A percentile compares a stretch with the other conserved stretches of the same genome.
These are phyloP conservation scores for Anoplopoma fimbria DNA, from an alignment of 2,113 vertebrate species.

Conservation along the genomic window DNA sequence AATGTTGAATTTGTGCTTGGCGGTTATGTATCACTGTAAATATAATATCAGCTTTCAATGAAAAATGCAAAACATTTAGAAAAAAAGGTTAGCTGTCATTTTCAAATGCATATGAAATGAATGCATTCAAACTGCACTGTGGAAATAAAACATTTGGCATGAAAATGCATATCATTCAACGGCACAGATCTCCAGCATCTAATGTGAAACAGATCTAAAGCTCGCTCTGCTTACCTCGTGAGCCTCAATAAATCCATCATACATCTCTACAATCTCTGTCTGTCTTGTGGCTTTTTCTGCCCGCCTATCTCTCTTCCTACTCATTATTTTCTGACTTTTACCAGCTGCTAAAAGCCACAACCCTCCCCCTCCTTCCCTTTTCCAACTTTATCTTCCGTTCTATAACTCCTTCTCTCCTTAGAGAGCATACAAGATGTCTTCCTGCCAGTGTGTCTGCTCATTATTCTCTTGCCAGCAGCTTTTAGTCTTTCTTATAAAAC, in stretches of 20 bases:
- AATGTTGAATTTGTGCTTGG: neutral
- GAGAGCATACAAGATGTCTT: neutral
- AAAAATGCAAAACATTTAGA: neutral
- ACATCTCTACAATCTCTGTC: neutral
- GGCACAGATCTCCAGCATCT: neutral
- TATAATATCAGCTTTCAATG: neutral
- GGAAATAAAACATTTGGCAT: slow-evolving; percentile 1
- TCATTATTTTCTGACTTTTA: slow-evolving; percentile 61
- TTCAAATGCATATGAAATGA: neutral
- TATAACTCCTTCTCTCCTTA: slow-evolving; percentile 10
- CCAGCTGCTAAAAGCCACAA: slow-evolving; percentile 30
- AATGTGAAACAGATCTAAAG: slow-evolving; percentile 4
- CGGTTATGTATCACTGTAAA: neutral
- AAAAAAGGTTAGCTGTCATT: neutral
- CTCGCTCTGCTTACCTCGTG: slow-evolving; percentile 10
- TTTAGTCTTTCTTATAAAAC: neutral
- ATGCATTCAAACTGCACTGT: neutral
- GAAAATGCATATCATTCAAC: neutral
- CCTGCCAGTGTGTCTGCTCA: neutral
- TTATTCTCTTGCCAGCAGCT: slow-evolving; percentile 50
- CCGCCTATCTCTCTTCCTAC: slow-evolving; percentile 15
- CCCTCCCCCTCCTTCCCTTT: neutral
- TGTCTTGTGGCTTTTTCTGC: slow-evolving; percentile 32
- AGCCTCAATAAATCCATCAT: slow-evolving; percentile 51
- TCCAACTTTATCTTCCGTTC: slow-evolving; percentile 24